Conservation (phyloP, 2,797 vertebrate species). For the Loris lydekkerianus region DNA sequence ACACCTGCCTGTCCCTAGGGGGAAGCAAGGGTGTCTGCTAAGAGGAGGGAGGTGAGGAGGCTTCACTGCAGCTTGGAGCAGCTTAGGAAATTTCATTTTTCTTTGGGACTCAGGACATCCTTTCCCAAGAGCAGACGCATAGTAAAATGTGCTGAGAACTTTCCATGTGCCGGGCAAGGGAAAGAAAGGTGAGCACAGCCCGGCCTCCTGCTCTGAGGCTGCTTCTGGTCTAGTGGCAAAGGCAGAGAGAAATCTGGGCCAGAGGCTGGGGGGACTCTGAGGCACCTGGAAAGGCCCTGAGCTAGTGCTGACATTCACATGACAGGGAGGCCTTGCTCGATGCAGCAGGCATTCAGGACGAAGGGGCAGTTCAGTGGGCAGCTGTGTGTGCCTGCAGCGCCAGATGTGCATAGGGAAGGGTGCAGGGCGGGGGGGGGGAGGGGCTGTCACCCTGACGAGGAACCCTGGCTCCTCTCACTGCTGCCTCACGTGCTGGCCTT, state of each 20-base stretch:
- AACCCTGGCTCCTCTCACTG: accelerated
- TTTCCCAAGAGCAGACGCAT: accelerated
- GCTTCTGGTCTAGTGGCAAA: neutral
- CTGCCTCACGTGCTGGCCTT: accelerated
- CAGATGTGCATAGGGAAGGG: too few relatives aligned
- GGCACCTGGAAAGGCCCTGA: neutral
- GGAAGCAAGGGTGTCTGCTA: neutral
- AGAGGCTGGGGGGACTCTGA: neutral
- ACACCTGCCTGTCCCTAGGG: neutral
- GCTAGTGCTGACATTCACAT: neutral
- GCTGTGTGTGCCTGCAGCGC: accelerated
- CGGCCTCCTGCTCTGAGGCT: neutral
- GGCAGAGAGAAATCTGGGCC: neutral
- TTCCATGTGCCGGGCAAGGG: accelerated
- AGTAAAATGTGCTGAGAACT: neutral
- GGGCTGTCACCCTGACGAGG: neutral
- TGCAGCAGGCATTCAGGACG: accelerated
- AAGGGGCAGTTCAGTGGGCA: too few relatives aligned
- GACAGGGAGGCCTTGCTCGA: accelerated
- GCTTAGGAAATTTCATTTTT: neutral
- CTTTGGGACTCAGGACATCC: accelerated
- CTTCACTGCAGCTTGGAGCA: accelerated
- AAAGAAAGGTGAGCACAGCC: neutral
- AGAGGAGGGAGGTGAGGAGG: accelerated
- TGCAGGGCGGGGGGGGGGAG: accelerated